phyloP scores from a whole-genome alignment of 2,797 vertebrate genomes.

The Naso thynnoides region DNA sequence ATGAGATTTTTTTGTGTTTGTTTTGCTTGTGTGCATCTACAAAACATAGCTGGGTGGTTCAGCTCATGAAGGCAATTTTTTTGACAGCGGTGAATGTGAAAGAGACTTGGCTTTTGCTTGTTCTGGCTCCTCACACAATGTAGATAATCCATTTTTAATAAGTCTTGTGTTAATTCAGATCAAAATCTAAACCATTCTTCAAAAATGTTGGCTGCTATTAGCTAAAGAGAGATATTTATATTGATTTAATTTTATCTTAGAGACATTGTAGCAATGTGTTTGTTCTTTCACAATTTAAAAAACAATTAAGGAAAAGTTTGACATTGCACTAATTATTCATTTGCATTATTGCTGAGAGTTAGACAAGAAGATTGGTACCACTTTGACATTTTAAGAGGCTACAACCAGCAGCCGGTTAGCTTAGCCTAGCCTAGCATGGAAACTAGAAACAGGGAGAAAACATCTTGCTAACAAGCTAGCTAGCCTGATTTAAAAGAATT shows the following conservation, averaged over 20 bases:
- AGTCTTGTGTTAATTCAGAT: slow-evolving; percentile 37
- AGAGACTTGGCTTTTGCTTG: slow-evolving; percentile 26
- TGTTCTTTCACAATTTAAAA: slow-evolving; percentile 30
- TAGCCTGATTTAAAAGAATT: too few species aligned
- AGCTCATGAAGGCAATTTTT: slow-evolving; percentile 6
- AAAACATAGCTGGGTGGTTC: not conserved
- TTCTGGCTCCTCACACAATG: slow-evolving; percentile 36
- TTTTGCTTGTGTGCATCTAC: slow-evolving; percentile 14
- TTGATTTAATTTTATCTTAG: slow-evolving; percentile 39
- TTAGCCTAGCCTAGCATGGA: slow-evolving; percentile 2
- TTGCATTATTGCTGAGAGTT: not conserved
- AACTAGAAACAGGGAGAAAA: not conserved
- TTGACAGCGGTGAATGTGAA: slow-evolving; percentile 47
- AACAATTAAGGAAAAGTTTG: slow-evolving; percentile 10
- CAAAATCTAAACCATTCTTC: slow-evolving; percentile 46
- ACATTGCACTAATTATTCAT: slow-evolving; percentile 12
- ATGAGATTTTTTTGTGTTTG: slow-evolving; percentile 2
- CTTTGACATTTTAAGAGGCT: not conserved
- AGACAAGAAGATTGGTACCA: not conserved
- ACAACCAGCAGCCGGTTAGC: not conserved
- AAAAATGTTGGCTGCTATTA: slow-evolving; percentile 60
- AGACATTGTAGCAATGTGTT: slow-evolving; percentile 24
- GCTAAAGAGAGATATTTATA: slow-evolving; percentile 57
- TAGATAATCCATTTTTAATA: slow-evolving; percentile 24
- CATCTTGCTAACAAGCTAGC: not conserved